Percentiles rank a stretch among this genome's conserved stretches.
Evolutionary conservation across 2,113 vertebrate genomes (phyloP).

Genomic region (Epinephelus moara): DNA sequence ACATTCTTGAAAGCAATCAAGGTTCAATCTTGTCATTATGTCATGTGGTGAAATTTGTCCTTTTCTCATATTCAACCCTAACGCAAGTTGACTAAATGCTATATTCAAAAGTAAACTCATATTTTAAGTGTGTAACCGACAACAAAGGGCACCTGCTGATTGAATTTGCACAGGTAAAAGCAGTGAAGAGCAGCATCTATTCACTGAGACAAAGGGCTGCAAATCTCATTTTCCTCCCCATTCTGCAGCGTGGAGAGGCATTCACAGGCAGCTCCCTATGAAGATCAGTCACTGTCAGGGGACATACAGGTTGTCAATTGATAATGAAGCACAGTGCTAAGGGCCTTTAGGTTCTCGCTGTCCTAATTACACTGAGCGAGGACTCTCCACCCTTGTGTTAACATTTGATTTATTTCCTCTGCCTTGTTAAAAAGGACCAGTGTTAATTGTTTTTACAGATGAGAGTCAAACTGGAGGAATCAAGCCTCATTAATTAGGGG

Average conservation of each 20-base stretch:
- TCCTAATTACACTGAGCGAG: conserved; percentile 91
- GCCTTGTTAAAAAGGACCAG: conserved; percentile 87
- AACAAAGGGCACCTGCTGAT: conserved; percentile 57
- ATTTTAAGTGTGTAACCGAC: neutral
- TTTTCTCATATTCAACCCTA: conserved; percentile 4
- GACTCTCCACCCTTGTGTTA: conserved; percentile 91
- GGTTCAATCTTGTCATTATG: conserved; percentile 8
- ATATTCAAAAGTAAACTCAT: conserved; percentile 3
- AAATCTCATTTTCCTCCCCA: conserved; percentile 70
- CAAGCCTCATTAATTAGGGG: conserved; percentile 88
- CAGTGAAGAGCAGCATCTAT: conserved; percentile 52
- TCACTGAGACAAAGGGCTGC: conserved; percentile 75
- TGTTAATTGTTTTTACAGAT: conserved; percentile 96
- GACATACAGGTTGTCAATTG: conserved; percentile 89
- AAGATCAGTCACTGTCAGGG: conserved; percentile 86
- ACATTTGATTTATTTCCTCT: conserved; percentile 95
- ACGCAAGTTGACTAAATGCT: neutral
- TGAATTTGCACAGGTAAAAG: conserved; percentile 68
- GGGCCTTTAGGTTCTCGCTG: conserved; percentile 87
- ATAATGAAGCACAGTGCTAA: conserved; percentile 85
- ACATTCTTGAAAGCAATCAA: conserved; percentile 15
- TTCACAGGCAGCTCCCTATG: conserved; percentile 69
- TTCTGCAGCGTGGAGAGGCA: conserved; percentile 56
- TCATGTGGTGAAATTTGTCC: neutral
- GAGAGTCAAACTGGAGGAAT: conserved; percentile 91